Conservation (phyloP, 2,797 vertebrate genomes). For the Cichlasoma orientale region DNA sequence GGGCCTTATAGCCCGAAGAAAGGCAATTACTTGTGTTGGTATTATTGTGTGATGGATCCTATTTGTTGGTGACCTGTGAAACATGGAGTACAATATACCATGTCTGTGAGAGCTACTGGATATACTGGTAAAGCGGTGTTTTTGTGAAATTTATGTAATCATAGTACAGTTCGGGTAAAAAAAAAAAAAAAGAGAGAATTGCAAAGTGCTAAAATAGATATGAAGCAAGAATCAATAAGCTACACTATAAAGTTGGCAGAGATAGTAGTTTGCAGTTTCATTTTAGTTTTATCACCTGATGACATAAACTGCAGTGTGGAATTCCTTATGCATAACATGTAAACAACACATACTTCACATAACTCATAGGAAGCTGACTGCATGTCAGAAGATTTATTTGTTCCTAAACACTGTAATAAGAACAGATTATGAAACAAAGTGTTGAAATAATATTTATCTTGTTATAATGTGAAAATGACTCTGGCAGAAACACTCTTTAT, state of each 20-base stretch:
- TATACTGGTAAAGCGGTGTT: slow-evolving; percentile 34
- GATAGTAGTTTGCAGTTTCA: not conserved
- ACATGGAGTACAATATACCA: slow-evolving; percentile 72
- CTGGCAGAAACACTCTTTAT: slow-evolving; percentile 12
- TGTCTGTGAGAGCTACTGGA: slow-evolving; percentile 57
- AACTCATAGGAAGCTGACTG: not conserved
- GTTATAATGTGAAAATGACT: not conserved
- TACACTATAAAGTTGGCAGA: not conserved
- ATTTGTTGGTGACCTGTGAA: slow-evolving; percentile 77
- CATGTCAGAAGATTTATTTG: not conserved
- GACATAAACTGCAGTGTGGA: not conserved
- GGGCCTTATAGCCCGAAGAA: slow-evolving; percentile 81
- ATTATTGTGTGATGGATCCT: slow-evolving; percentile 84
- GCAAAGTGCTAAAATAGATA: not conserved
- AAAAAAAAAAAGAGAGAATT: not conserved
- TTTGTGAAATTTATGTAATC: slow-evolving; percentile 35
- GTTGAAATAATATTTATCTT: not conserved
- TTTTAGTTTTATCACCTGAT: not conserved
- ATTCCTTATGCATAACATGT: not conserved
- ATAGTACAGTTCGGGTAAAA: not conserved
- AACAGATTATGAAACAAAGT: not conserved
- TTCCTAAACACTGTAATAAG: not conserved
- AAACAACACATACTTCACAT: not conserved
- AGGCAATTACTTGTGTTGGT: slow-evolving; percentile 85
- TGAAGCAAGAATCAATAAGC: not conserved